Evolutionary conservation across 1,140 invertebrate genomes (phyloP).

Genomic region (Temnothorax longispinosus): DNA sequence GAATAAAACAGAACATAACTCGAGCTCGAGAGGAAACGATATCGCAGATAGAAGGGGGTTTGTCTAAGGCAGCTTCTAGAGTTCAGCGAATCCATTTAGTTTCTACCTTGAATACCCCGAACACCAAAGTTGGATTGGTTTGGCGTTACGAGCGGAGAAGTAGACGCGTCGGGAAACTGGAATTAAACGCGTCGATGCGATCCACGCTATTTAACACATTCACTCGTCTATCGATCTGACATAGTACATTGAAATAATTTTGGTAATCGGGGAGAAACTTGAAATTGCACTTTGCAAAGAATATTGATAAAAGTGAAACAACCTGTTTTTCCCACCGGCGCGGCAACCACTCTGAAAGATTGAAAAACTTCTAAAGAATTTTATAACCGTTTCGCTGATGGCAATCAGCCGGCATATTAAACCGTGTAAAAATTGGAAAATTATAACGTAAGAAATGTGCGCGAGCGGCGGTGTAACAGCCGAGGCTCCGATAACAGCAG

Average conservation of each 20-base stretch:
- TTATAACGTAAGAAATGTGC: neutral
- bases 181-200: slow-evolving; percentile 56
- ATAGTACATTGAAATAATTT: slow-evolving; percentile 34
- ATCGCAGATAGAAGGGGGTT: slow-evolving; percentile 14
- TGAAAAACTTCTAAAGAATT: neutral
- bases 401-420: neutral
- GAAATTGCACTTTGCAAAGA: neutral
- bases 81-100: slow-evolving; percentile 69
- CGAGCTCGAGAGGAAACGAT: slow-evolving; percentile 38
- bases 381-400: neutral
- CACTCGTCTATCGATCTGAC: slow-evolving; percentile 1
- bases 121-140: slow-evolving; percentile 49
- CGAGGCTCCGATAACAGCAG: neutral
- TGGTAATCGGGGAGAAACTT: slow-evolving; percentile 15
- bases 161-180: slow-evolving; percentile 51
- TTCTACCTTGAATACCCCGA: slow-evolving; percentile 60
- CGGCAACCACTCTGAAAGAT: neutral
- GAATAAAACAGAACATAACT: neutral
- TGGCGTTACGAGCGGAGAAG: slow-evolving; percentile 44
- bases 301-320: neutral
- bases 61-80: slow-evolving; percentile 36
- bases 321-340: neutral
- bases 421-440: slow-evolving; percentile 3
- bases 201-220: slow-evolving; percentile 52
- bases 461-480: neutral